Evolutionary conservation across 2,888 invertebrate species (phyloP), one percentile per base, ranked within the genome.

Genomic region (Villa cingulata): DNA sequence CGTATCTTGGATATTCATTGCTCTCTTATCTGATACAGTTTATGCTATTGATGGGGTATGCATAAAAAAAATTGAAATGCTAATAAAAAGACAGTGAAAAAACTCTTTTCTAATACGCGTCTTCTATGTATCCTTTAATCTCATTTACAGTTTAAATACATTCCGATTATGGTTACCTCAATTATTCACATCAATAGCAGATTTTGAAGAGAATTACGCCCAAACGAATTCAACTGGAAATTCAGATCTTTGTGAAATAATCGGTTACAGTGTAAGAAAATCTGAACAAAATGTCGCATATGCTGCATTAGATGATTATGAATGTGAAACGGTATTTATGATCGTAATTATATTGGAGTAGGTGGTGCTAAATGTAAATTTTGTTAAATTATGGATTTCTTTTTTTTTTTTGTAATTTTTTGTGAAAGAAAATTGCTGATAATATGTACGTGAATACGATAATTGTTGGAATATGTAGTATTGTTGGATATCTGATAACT

Each of bases 161-260:
- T 71, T 90, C 37, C 80, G 88, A 16, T 73, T 90, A 32, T 91
- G 90, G 89, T 75, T 89, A 55, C 90, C 90, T 0, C 87, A 89
- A 62, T 72, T 91, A 17, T 88, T 89, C 54, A 78, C 83, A 46
- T 81, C 83, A 63, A 79, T 83, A 40, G 70, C 72, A 18, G 69
- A 71, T 41, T 74, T 66, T 55, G 70, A 72, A 49, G 61, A 63
- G 15, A 60, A 64, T 16, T 58, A 65, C 46, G 59, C 58, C 15
- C 51, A 54, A 3, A 48, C 54, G 20, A 48, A 39, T 1, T 12
- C 37, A 27, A 40, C 12, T 7, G 45, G 14, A n/a, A 52, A 57
- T 2, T 55, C 59, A n/a, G 59, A 59, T 48, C 56, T 69, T 45
- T 69, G 69, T 49, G 58, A 58, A 3, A 64, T 69, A 43, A 54